Evolutionary conservation across 1,140 invertebrate genomes (phyloP).

Genomic region (Palaemon carinicauda): DNA sequence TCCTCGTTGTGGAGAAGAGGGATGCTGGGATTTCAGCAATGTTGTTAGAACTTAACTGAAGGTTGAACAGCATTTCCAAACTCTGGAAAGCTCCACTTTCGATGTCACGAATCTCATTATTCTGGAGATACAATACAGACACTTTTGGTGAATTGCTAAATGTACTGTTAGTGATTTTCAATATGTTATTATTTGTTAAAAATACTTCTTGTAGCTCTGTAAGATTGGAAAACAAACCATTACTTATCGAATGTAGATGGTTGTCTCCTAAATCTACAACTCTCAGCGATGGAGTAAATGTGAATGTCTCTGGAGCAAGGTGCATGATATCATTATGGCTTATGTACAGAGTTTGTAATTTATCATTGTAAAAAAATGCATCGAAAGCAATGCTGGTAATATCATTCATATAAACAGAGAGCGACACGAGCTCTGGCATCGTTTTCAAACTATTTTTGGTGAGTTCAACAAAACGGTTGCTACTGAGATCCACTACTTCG

Average conservation of each 20-base stretch:
- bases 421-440: conserved; percentile 62
- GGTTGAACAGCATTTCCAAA: conserved; percentile 78
- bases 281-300: conserved; percentile 60
- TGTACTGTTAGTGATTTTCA: conserved; percentile 81
- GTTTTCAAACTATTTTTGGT: conserved; percentile 61
- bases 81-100: conserved; percentile 77
- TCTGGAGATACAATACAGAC: conserved; percentile 84
- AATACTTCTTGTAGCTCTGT: conserved; percentile 82
- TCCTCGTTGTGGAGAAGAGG: conserved; percentile 77
- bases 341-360: conserved; percentile 63
- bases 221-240: conserved; percentile 80
- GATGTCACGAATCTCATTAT: conserved; percentile 83
- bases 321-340: conserved; percentile 61
- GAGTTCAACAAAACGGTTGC: conserved; percentile 61
- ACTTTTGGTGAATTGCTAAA: conserved; percentile 80
- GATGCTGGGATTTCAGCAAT: conserved; percentile 78
- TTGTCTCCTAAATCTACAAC: conserved; percentile 65
- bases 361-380: conserved; percentile 62
- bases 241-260: conserved; percentile 76
- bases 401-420: conserved; percentile 64
- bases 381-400: conserved; percentile 61
- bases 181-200: conserved; percentile 88
- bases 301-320: conserved; percentile 58
- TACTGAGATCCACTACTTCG: conserved; percentile 62
- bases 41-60: conserved; percentile 88